Percentiles rank a stretch among this genome's conserved stretches.
phyloP scores from a whole-genome alignment of 1,140 invertebrate genomes.

The Neotoxoptera formosana region DNA sequence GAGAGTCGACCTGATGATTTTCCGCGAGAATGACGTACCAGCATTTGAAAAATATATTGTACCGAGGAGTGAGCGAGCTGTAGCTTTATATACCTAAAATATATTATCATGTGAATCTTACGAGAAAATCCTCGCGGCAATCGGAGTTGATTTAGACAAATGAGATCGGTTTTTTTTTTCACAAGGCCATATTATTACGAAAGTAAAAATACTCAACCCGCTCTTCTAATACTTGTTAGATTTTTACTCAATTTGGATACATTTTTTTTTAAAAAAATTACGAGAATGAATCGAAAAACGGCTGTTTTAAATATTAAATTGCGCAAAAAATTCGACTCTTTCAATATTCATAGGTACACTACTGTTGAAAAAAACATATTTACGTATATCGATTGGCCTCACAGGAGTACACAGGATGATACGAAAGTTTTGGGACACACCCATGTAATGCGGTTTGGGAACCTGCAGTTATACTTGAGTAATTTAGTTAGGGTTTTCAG shows the following conservation, averaged over 20 bases:
- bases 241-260: not conserved
- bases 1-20: not conserved
- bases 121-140: no score
- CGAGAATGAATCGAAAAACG: not conserved
- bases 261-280: not conserved
- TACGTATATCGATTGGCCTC: not conserved
- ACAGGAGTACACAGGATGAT: no score
- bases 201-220: no score
- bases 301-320: not conserved
- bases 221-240: not conserved
- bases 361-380: not conserved
- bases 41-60: not conserved
- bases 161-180: no score
- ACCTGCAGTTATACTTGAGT: no score
- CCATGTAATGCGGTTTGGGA: no score
- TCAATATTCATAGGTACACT: not conserved
- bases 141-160: no score
- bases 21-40: not conserved
- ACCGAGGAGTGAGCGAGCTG: not conserved
- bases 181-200: no score
- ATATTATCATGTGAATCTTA: no score
- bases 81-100: not conserved
- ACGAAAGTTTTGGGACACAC: no score
- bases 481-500: no score
- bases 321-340: not conserved